Percentiles rank a stretch among this genome's conserved stretches.
Conservation (phyloP, 2,797 vertebrate species). For the Acanthurus leucopareius region DNA sequence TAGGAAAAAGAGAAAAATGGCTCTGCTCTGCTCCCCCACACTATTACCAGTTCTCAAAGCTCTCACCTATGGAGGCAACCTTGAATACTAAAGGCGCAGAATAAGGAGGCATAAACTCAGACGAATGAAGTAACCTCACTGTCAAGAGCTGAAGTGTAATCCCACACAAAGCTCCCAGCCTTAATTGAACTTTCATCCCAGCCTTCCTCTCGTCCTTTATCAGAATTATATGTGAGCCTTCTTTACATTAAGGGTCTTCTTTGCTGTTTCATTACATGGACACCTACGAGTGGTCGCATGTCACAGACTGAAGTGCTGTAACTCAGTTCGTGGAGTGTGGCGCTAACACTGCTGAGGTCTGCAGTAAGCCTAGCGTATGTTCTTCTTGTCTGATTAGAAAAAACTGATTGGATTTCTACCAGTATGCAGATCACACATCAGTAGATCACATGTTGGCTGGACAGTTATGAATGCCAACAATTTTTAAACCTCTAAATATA, state of each 20-base stretch:
- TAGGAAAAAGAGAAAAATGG: conserved; percentile 41
- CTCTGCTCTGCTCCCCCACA: conserved; percentile 32
- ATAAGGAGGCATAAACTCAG: conserved; percentile 50
- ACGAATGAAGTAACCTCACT: conserved; percentile 56
- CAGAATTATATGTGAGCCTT: conserved; percentile 15
- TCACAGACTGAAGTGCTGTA: conserved; percentile 19
- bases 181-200: conserved; percentile 36
- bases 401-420: conserved; percentile 11
- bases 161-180: conserved; percentile 50
- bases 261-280: conserved; percentile 42
- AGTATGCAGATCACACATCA: conserved; percentile 12
- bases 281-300: conserved; percentile 18
- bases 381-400: conserved; percentile 36
- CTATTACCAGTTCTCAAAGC: conserved; percentile 53
- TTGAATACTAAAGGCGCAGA: conserved; percentile 67
- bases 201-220: conserved; percentile 16
- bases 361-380: not conserved
- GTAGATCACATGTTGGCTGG: not conserved
- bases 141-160: conserved; percentile 61
- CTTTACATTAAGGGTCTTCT: conserved; percentile 31
- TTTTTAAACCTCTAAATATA: conserved; percentile 10
- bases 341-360: conserved; percentile 12
- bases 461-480: not conserved
- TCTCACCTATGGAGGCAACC: conserved; percentile 67
- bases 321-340: conserved; percentile 16